These are phyloP conservation scores for Hyperoplus immaculatus DNA, from an alignment of 2,797 vertebrate species.

Conservation along the genomic window DNA sequence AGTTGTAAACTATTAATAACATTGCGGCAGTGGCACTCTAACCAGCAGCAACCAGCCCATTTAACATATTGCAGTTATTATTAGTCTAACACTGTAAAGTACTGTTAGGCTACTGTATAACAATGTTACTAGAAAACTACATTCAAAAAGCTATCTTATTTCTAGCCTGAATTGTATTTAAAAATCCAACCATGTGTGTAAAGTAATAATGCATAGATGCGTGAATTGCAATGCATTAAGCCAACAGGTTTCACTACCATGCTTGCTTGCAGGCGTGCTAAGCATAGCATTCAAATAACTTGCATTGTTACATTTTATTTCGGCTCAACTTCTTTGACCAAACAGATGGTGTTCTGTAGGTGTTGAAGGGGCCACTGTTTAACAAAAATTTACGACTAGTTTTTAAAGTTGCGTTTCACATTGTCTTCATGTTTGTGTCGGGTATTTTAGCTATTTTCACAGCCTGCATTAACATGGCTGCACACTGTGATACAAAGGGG, in stretches of 20 bases:
- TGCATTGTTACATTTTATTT: neutral
- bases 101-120: neutral
- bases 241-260: neutral
- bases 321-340: neutral
- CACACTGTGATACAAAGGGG: neutral
- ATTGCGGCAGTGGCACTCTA: neutral
- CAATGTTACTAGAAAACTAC: neutral
- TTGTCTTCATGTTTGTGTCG: neutral
- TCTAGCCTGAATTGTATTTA: neutral
- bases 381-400: too few species aligned
- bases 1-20: constrained; percentile 63
- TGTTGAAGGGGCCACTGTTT: neutral
- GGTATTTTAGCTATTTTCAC: neutral
- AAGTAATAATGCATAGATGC: neutral
- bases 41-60: neutral
- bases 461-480: neutral
- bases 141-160: neutral
- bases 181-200: neutral
- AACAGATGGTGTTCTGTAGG: neutral
- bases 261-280: neutral
- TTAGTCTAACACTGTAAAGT: neutral
- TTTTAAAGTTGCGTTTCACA: neutral
- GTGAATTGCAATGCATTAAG: neutral
- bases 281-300: neutral
- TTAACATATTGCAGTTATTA: constrained; percentile 15